phyloP scores from a whole-genome alignment of 2,888 invertebrate species.

The Callyntrura guangdongensis region DNA sequence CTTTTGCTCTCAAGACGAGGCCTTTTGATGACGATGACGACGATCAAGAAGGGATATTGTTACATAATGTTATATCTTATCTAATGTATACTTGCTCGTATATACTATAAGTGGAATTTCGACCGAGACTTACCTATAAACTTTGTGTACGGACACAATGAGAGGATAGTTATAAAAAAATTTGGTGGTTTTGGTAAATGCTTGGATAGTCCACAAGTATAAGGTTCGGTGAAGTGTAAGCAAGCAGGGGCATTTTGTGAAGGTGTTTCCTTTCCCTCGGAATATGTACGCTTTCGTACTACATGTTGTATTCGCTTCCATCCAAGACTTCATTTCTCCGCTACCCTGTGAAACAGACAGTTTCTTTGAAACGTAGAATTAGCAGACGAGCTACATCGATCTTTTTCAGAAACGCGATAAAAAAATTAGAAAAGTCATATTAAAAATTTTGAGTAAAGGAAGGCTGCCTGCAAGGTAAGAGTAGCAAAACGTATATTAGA shows the following conservation, averaged over 20 bases:
- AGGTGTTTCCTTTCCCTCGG: not conserved
- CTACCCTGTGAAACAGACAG: too few relatives aligned
- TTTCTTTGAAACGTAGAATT: too few relatives aligned
- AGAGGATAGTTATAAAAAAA: not conserved
- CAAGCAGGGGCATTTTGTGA: too few relatives aligned
- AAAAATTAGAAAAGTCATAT: not conserved
- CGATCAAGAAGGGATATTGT: constrained; percentile 40
- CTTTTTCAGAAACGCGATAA: not conserved
- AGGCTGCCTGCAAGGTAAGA: not conserved
- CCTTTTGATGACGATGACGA: constrained; percentile 45
- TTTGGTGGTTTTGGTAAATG: not conserved
- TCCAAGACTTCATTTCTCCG: too few relatives aligned
- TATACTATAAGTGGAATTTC: too few relatives aligned
- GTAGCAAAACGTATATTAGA: not conserved
- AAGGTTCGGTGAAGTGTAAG: not conserved
- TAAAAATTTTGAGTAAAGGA: too few relatives aligned
- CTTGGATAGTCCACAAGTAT: not conserved
- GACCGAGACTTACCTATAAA: too few relatives aligned
- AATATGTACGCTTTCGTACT: not conserved
- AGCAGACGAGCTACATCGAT: too few relatives aligned
- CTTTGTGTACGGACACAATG: not conserved
- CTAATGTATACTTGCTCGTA: not conserved
- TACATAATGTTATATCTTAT: not conserved
- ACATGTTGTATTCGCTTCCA: too few relatives aligned
- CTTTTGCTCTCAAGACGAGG: constrained; percentile 29